A percentile compares a stretch with the other conserved stretches of the same genome.
These are phyloP conservation scores for Brachypodius melanocephalos DNA, from an alignment of 2,113 vertebrate species.

Conservation along the genomic window DNA sequence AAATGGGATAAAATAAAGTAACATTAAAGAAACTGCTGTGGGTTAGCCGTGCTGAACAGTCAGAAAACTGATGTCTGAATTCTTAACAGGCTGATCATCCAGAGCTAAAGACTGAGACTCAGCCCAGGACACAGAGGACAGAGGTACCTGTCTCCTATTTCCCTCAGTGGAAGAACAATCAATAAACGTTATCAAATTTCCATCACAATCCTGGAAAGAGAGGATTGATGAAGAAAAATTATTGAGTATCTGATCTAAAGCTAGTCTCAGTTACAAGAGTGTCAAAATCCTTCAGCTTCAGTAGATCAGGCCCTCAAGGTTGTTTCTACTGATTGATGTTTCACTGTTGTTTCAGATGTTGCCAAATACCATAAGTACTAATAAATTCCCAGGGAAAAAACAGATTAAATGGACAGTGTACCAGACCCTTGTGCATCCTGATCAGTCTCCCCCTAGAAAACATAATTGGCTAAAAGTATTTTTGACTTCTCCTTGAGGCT, in stretches of 20 bases:
- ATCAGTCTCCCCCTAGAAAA: neutral
- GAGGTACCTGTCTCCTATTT: neutral
- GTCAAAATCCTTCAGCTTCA: neutral
- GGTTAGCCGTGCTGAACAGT: neutral
- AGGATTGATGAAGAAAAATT: neutral
- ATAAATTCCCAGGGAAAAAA: neutral
- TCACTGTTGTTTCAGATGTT: neutral
- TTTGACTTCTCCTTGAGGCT: neutral
- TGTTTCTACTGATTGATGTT: neutral
- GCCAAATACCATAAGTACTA: neutral
- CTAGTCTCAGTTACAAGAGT: neutral
- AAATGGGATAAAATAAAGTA: neutral
- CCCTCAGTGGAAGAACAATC: neutral
- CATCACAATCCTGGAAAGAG: neutral
- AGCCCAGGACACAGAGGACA: neutral
- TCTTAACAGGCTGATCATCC: neutral
- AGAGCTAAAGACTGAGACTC: neutral
- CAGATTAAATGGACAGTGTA: neutral
- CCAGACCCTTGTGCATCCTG: neutral
- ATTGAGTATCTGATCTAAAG: neutral
- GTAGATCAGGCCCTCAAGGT: neutral
- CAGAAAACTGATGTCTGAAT: neutral
- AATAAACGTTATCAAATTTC: neutral
- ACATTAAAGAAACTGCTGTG: neutral
- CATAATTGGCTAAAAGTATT: neutral